phyloP scores from a whole-genome alignment of 2,113 vertebrate genomes.

The Isichthys henryi region DNA sequence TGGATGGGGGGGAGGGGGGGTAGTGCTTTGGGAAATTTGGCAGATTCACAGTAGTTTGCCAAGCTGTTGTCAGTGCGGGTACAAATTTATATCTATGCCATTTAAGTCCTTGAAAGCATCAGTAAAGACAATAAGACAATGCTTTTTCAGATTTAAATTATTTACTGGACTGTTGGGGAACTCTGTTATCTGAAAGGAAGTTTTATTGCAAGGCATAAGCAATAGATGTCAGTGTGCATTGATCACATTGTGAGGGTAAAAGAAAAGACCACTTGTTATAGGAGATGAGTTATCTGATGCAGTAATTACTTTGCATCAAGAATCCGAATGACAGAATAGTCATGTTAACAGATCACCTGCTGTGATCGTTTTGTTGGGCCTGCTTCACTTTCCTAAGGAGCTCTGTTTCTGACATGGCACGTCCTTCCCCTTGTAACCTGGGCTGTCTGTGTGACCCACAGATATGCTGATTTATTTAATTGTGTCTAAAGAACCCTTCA shows the following conservation, averaged over 20 bases:
- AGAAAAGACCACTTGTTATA: background rate
- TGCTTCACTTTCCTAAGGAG: background rate
- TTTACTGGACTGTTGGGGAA: background rate
- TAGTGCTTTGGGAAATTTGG: background rate
- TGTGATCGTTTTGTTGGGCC: background rate
- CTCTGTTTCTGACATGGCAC: background rate
- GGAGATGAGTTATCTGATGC: background rate
- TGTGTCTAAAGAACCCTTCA: background rate
- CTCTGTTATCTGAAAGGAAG: background rate
- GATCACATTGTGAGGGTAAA: background rate
- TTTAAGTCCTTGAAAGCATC: background rate
- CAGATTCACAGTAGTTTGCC: background rate
- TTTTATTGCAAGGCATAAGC: background rate
- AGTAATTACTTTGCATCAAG: slow-evolving; percentile 4
- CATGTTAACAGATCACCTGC: background rate
- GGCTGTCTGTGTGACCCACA: background rate
- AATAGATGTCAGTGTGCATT: background rate
- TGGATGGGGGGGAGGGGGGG: background rate
- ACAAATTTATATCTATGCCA: background rate
- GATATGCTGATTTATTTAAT: background rate
- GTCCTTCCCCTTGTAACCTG: background rate
- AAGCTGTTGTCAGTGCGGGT: background rate
- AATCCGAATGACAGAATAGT: background rate
- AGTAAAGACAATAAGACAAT: background rate
- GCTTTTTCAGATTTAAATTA: background rate